These are phyloP conservation scores for Heterohyrax brucei DNA, from an alignment of 2,797 vertebrate species.

Conservation along the genomic window DNA sequence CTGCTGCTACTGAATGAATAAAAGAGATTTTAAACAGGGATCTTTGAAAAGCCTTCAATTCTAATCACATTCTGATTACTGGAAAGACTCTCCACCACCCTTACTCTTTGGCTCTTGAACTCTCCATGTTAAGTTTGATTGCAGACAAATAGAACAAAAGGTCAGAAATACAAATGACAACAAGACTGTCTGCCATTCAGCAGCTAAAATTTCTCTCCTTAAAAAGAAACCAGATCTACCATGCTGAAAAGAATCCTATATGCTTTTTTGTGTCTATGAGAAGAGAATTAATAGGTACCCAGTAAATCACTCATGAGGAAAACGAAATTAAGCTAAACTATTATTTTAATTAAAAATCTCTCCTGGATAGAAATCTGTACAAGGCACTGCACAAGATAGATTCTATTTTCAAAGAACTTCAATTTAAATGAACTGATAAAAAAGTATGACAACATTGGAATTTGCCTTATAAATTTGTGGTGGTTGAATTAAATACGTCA, in stretches of 20 bases:
- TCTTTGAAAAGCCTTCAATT: slow-evolving; percentile 70
- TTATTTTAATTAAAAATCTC: background rate
- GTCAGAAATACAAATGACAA: slow-evolving; percentile 6
- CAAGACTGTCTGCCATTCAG: background rate
- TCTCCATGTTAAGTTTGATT: slow-evolving; percentile 27
- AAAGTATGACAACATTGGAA: background rate
- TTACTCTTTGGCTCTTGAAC: slow-evolving; percentile 42
- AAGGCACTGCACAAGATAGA: background rate
- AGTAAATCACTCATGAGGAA: slow-evolving; percentile 22
- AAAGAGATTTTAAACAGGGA: slow-evolving; percentile 71
- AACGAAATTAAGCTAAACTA: background rate
- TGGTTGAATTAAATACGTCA: slow-evolving; percentile 1
- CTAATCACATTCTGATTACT: slow-evolving; percentile 69
- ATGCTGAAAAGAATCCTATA: background rate
- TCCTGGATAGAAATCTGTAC: background rate
- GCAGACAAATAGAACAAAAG: background rate
- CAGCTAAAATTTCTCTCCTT: background rate
- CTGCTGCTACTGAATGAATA: slow-evolving; percentile 70
- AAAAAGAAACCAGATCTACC: background rate
- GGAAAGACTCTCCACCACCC: slow-evolving; percentile 48
- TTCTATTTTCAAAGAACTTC: background rate
- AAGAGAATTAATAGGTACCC: background rate
- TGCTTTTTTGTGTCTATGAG: background rate
- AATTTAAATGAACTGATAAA: slow-evolving; percentile 33
- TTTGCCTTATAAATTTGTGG: background rate